Conservation (phyloP, 2,888 invertebrate species). For the Cryptocephalus moraei region DNA sequence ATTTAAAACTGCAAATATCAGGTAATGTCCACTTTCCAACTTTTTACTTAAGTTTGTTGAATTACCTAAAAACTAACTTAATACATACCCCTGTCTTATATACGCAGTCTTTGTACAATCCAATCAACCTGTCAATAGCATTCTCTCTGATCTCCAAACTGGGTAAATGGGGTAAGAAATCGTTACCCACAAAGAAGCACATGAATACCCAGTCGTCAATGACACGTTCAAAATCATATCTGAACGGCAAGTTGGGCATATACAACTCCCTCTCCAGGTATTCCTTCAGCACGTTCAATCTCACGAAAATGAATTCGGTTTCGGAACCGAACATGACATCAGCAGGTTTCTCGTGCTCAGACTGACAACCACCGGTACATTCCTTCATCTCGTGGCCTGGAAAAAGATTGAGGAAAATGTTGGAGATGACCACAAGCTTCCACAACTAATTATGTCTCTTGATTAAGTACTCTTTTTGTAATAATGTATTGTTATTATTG, state of each 20-base stretch:
- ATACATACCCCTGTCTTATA: constrained; percentile 74
- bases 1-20: too few species aligned
- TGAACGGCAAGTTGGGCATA: constrained; percentile 90
- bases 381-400: constrained; percentile 90
- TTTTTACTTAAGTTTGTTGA: too few species aligned
- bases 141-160: constrained; percentile 95
- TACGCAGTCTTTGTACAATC: constrained; percentile 87
- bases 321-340: constrained; percentile 56
- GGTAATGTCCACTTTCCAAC: too few species aligned
- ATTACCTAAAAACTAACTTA: too few species aligned
- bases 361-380: constrained; percentile 60
- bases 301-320: constrained; percentile 83
- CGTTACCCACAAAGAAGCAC: constrained; percentile 99
- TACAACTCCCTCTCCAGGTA: constrained; percentile 81
- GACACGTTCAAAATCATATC: constrained; percentile 88
- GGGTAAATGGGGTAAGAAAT: constrained; percentile 96
- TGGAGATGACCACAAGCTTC: too few species aligned
- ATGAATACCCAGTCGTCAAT: constrained; percentile 98
- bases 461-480: too few species aligned
- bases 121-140: constrained; percentile 89
- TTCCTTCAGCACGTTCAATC: constrained; percentile 86
- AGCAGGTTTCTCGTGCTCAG: constrained; percentile 38
- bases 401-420: constrained; percentile 8
- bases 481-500: too few species aligned
- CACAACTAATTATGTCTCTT: too few species aligned